Evolutionary conservation across 2,113 vertebrate species (phyloP), one percentile per base, ranked within the genome.

Genomic region (Megaceryle maxima): DNA sequence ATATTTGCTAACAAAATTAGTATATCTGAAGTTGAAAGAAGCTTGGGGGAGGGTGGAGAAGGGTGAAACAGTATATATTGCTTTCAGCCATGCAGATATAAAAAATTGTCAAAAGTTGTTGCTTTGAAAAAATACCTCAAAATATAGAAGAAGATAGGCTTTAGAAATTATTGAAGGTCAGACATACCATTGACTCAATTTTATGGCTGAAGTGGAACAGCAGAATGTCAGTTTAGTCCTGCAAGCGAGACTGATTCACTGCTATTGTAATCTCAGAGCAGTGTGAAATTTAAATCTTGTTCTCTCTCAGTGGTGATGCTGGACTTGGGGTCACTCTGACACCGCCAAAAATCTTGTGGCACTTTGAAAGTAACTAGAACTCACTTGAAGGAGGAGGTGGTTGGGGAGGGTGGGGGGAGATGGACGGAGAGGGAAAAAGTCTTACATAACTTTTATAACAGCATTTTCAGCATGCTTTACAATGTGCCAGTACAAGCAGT

Each of bases 281-380:
- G 48, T 57, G 9, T 60, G 67, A 22, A 43, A 89, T 79, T 84
- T 84, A 79, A 87, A 69, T 88, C 39, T 41, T 82, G 35, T 73
- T 84, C 41, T 60, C 87, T 53, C 15, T 84, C 57, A 46, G 39
- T 46, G 37, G 7, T 83, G 41, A 29, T 87, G 44, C 72, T 69
- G 25, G 43, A 82, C 37, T 19, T 53, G 39, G 59, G 86, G 90
- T 95, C 90, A 79, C 69, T 53, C 88, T 95, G 92, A 94, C 74
- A 62, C 50, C 10, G 87, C 39, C 41, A 56, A 20, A 91, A 84
- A 33, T 56, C 43, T 39, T 46, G 28, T 66, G 39, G 35, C 44
- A 28, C 88, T 87, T 83, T 35, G 50, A 39, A 92, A 59, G 37
- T 82, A 28, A 50, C 66, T 56, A 53, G 84, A 75, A 69, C 35